Conservation (phyloP, 2,888 invertebrate species). For the Cordilura impudica region DNA sequence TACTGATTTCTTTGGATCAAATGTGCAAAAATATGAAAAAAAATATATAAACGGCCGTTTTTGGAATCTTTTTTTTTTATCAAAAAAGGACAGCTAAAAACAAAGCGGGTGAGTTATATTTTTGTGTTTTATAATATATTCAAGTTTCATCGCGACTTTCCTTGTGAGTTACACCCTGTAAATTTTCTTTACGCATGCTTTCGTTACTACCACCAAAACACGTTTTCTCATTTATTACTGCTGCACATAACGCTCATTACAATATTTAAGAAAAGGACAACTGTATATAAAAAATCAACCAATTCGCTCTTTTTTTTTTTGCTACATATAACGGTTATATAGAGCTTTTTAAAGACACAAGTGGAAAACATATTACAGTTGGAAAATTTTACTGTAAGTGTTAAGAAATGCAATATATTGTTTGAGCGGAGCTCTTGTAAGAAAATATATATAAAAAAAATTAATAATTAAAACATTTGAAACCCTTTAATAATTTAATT, state of each 20-base stretch:
- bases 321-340: slow-evolving; percentile 68
- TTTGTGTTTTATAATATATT: no score
- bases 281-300: background rate
- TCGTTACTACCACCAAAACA: background rate
- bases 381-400: slow-evolving; percentile 75
- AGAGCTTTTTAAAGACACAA: slow-evolving; percentile 62
- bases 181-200: slow-evolving; percentile 35
- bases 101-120: no score
- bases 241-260: background rate
- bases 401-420: slow-evolving; percentile 64
- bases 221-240: background rate
- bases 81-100: no score
- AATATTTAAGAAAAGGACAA: slow-evolving; percentile 41
- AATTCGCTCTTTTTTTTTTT: slow-evolving; percentile 10
- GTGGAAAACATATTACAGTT: slow-evolving; percentile 73
- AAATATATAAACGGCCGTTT: no score
- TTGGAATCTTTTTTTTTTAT: no score
- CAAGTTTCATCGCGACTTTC: no score
- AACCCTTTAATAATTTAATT: no score
- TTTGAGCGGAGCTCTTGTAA: slow-evolving; percentile 55
- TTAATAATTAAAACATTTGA: slow-evolving; percentile 10
- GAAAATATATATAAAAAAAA: slow-evolving; percentile 47
- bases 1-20: no score
- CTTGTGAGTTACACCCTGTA: slow-evolving; percentile 37
- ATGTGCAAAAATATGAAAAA: no score